Evolutionary conservation across 2,113 vertebrate genomes (phyloP).

Genomic region (Donacobius atricapilla): DNA sequence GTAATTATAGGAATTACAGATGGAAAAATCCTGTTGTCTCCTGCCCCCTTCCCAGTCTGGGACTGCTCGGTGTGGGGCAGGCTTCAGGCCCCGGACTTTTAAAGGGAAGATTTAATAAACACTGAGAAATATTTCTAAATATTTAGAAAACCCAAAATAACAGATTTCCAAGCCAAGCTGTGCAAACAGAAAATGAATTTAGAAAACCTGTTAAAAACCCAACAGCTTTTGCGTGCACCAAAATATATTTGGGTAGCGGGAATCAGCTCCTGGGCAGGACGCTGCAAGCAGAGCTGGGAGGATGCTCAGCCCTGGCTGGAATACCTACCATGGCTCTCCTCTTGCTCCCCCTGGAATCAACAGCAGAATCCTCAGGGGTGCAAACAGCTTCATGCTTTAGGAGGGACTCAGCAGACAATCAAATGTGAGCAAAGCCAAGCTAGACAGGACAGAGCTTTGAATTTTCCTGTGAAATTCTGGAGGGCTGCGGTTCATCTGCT

Average conservation of each 20-base stretch:
- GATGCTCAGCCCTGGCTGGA: neutral
- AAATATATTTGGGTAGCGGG: neutral
- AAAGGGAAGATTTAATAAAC: constrained; percentile 56
- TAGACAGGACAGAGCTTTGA: neutral
- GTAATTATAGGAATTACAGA: neutral
- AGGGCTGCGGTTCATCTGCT: constrained; percentile 19
- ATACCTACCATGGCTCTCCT: neutral
- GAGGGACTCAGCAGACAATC: neutral
- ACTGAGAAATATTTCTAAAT: constrained; percentile 42
- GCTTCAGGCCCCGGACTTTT: neutral
- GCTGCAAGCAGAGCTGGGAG: neutral
- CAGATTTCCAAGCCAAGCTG: constrained; percentile 10
- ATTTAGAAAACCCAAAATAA: constrained; percentile 51
- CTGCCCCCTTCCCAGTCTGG: neutral
- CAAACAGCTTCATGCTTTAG: constrained; percentile 30
- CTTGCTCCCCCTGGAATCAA: neutral
- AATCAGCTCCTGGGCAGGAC: neutral
- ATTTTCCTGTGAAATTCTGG: neutral
- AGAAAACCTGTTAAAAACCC: constrained; percentile 33
- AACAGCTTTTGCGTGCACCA: neutral
- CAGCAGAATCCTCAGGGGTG: constrained; percentile 22
- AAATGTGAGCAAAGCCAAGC: constrained; percentile 17
- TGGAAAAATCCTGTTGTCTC: neutral
- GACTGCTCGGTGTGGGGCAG: neutral
- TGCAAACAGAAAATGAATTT: constrained; percentile 12